Percentiles rank a stretch among this genome's conserved stretches.
These are phyloP conservation scores for Tachyglossus aculeatus DNA, from an alignment of 2,797 vertebrate genomes.

Conservation along the genomic window DNA sequence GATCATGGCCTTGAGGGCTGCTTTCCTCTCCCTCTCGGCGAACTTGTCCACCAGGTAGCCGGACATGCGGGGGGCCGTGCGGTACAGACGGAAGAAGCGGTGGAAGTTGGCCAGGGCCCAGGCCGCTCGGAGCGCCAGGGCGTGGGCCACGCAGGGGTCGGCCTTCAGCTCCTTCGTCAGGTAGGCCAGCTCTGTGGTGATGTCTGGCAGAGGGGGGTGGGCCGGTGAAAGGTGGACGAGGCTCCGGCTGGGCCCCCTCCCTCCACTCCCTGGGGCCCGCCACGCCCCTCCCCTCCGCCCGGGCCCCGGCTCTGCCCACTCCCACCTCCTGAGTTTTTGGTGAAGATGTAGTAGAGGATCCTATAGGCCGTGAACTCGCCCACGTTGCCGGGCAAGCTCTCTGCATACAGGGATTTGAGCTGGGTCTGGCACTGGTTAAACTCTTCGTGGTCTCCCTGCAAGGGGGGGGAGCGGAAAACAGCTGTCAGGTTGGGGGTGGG, in stretches of 20 bases:
- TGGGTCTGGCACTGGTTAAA: conserved; percentile 97
- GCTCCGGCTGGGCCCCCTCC: rapidly evolving
- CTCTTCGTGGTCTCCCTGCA: conserved; percentile 91
- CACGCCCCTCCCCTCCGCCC: rapidly evolving
- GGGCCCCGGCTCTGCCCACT: neutral
- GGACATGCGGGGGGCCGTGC: conserved; percentile 86
- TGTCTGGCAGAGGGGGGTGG: conserved; percentile 68
- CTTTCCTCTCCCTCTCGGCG: conserved; percentile 88
- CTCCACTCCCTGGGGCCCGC: rapidly evolving
- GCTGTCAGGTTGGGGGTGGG: neutral
- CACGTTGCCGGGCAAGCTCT: conserved; percentile 86
- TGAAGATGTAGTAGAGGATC: conserved; percentile 92
- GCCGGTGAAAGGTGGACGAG: rapidly evolving
- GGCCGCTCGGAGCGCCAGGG: conserved; percentile 85
- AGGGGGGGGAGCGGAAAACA: neutral
- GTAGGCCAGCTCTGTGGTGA: conserved; percentile 90
- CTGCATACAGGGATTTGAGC: conserved; percentile 89
- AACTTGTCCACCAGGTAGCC: conserved; percentile 95
- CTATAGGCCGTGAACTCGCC: conserved; percentile 94
- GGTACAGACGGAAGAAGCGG: conserved; percentile 90
- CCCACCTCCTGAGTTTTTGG: conserved; percentile 89
- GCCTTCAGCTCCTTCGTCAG: conserved; percentile 83
- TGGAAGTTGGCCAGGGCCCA: conserved; percentile 91
- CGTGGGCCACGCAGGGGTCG: conserved; percentile 85
- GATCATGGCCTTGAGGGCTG: conserved; percentile 89